Base-by-base conservation (phyloP, 1,140 invertebrate species). In the Diorhabda elongata region DNA sequence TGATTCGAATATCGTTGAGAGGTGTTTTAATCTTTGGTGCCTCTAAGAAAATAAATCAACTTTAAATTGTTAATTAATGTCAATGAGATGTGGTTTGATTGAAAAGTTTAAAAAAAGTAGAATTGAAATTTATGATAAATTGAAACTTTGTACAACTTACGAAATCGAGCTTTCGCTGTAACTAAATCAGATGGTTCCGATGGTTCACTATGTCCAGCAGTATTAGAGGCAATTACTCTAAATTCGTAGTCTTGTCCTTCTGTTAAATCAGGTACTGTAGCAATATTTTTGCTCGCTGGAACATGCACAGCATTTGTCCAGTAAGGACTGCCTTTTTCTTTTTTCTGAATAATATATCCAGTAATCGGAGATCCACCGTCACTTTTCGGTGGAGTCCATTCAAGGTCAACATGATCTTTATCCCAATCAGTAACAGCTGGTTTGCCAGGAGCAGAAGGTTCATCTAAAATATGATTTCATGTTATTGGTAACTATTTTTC, bases 211-310 rank as follows among this genome's bases (percentile, higher is more conserved):
- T 93, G 91, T 47, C 98, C 98, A 61, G 95, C 96, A 78, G 94
- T 90, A 82, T 99, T 99, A 3, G 94, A 90, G 42, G 98, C 97
- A 76, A 95, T 93, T 0, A 99, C 88, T 73, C 98, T 86, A 86
- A 99, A 99, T 81, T 98, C 95, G 81, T 98, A 99, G 78, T 97
- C 94, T 81, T 97, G 93, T 44, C 95, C 95, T 82, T 97, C 94
- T 3, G 88, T 91, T 44, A 99, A 84, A 79, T 97, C 94, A 61
- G 92, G 91, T 57, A 98, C 92, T 64, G 90, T 90, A 52, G 90
- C 88, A 73, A 82, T 88, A 42, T 86, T 95, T 74, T 94, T 89
- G 58, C 86, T 88, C 3, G 90, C 85, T 59, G 92, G 91, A 3
- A 96, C 92, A 76, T 94, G 93, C 58, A 90, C 87, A 42, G 94